Evolutionary conservation across 2,888 invertebrate species (phyloP).

Genomic region (Cephus runcator): DNA sequence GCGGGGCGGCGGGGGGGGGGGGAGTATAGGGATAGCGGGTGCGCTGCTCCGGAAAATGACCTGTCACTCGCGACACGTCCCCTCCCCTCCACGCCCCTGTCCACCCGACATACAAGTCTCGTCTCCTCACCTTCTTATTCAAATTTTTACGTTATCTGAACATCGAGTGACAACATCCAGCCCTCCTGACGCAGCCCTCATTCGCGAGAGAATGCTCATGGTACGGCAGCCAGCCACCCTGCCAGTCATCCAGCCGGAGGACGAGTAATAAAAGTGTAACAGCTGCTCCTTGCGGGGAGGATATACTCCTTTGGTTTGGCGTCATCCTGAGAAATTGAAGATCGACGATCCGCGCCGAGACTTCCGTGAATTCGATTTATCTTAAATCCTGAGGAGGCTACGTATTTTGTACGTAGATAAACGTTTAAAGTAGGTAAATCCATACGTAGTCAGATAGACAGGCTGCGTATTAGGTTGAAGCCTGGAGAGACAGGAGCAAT

Average conservation of each 20-base stretch:
- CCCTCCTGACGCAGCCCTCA: background rate
- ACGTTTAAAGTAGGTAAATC: background rate
- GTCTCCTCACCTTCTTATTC: constrained; percentile 29
- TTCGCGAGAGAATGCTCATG: background rate
- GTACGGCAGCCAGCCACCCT: background rate
- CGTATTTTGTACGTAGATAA: background rate
- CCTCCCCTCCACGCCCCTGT: constrained; percentile 35
- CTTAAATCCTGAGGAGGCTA: background rate
- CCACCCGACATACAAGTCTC: constrained; percentile 27
- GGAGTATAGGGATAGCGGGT: constrained; percentile 39
- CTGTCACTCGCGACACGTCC: constrained; percentile 61
- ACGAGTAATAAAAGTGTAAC: background rate
- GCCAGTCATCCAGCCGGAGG: background rate
- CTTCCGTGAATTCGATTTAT: background rate
- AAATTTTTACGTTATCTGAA: constrained; percentile 32
- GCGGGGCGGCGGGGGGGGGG: constrained; percentile 21
- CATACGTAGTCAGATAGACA: background rate
- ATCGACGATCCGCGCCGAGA: background rate
- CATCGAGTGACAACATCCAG: constrained; percentile 28
- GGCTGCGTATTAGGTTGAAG: background rate
- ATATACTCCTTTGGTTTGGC: background rate
- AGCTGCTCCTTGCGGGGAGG: background rate
- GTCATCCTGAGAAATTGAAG: background rate
- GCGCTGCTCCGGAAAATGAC: constrained; percentile 63
- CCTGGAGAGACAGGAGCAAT: background rate